Conservation (phyloP, 2,113 vertebrate genomes). For the Chaetodon auriga region DNA sequence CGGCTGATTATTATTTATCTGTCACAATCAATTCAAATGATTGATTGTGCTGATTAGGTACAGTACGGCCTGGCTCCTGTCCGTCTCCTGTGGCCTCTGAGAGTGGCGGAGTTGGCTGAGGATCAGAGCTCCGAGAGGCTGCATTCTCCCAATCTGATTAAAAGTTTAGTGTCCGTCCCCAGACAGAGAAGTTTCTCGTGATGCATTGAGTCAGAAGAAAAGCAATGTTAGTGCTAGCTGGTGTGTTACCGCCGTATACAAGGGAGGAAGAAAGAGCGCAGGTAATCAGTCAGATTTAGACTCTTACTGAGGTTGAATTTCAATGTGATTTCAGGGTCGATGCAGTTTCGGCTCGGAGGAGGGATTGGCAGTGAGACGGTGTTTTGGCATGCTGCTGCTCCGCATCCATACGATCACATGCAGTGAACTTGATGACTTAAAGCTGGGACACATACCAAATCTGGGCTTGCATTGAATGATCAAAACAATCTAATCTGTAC, state of each 20-base stretch:
- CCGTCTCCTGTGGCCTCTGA: conserved; percentile 5
- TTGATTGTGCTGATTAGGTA: conserved; percentile 41
- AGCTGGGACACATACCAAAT: conserved; percentile 6
- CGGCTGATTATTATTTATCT: conserved; percentile 38
- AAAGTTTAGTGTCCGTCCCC: conserved; percentile 22
- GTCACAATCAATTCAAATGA: conserved; percentile 33
- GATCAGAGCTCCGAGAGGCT: conserved; percentile 33
- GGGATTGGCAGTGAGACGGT: background rate
- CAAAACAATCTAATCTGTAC: background rate
- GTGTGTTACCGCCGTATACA: too few relatives aligned
- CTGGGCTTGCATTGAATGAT: background rate
- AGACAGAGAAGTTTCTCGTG: background rate
- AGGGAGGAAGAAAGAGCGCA: background rate
- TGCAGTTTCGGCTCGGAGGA: background rate
- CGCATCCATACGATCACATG: background rate
- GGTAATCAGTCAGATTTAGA: background rate
- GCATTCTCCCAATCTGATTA: conserved; percentile 31
- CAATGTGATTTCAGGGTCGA: background rate
- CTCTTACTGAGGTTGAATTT: background rate
- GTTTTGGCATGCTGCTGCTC: background rate
- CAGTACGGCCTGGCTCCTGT: background rate
- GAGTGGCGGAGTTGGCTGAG: conserved; percentile 19
- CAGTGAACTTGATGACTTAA: background rate
- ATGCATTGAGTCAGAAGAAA: background rate
- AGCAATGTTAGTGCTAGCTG: background rate